Evolutionary conservation across 2,113 vertebrate species (phyloP).

Genomic region (Condylura cristata): DNA sequence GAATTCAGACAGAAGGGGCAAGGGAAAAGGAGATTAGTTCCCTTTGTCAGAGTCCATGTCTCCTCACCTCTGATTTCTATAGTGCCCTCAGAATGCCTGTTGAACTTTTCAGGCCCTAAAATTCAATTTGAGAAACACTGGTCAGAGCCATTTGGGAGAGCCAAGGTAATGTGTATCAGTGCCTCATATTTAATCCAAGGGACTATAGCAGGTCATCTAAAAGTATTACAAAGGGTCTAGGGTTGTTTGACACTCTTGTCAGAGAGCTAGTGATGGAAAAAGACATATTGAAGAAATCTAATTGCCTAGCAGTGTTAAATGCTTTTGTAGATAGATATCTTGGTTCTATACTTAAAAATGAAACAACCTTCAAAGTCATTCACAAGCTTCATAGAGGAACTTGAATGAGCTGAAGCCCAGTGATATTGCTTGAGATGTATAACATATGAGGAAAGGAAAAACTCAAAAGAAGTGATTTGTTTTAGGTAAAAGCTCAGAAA

Average conservation of each 20-base stretch:
- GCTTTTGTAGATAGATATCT: not conserved
- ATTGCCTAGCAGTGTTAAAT: conserved; percentile 20
- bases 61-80: not conserved
- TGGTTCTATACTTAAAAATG: conserved; percentile 30
- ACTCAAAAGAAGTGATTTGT: not conserved
- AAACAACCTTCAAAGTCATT: not conserved
- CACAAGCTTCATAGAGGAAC: not conserved
- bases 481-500: conserved; percentile 32
- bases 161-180: not conserved
- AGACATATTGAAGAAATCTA: not conserved
- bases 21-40: not conserved
- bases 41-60: not conserved
- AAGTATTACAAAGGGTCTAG: not conserved
- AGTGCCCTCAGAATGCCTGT: not conserved
- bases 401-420: not conserved
- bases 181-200: conserved; percentile 28
- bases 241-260: conserved; percentile 19
- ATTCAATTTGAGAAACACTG: conserved; percentile 25
- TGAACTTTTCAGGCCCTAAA: not conserved
- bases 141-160: not conserved
- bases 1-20: not conserved
- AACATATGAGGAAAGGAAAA: not conserved
- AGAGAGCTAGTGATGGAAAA: not conserved
- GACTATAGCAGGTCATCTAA: not conserved
- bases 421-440: not conserved